Evolutionary conservation across 2,797 vertebrate genomes (phyloP).

Genomic region (Saxicola maurus): DNA sequence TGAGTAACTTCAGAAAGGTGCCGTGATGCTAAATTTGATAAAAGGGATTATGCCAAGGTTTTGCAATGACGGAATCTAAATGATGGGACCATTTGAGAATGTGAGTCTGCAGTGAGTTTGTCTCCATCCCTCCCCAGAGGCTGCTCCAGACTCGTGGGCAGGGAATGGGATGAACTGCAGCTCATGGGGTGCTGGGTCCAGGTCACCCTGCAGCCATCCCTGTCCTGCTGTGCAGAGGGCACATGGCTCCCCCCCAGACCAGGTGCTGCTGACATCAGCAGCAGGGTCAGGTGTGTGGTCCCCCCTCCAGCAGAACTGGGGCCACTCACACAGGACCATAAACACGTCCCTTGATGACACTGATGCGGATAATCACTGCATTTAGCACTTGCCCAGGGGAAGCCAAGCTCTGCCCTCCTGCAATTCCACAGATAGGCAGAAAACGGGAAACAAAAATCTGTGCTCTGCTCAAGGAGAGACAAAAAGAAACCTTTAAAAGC

Average conservation of each 20-base stretch:
- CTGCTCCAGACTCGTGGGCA: not conserved
- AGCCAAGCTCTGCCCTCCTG: not conserved
- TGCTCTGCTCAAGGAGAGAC: not conserved
- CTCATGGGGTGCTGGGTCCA: accelerated
- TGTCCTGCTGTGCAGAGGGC: not conserved
- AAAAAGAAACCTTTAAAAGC: not conserved
- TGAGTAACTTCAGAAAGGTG: not conserved
- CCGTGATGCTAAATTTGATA: not conserved
- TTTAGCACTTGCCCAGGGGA: not conserved
- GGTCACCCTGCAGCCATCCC: not conserved
- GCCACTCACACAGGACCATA: not conserved
- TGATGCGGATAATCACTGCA: accelerated
- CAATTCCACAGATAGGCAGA: not conserved
- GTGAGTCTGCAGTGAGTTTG: not conserved
- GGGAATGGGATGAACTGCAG: not conserved
- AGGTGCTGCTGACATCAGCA: not conserved
- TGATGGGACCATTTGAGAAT: not conserved
- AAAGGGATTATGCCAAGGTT: accelerated
- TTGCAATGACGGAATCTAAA: not conserved
- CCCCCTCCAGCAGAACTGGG: not conserved
- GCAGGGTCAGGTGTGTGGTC: not conserved
- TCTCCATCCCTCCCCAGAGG: not conserved
- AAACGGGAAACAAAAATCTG: not conserved
- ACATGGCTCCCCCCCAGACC: not conserved
- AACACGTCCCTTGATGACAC: not conserved